Base-by-base conservation (phyloP, 2,888 invertebrate genomes). In the Elegia similella region DNA sequence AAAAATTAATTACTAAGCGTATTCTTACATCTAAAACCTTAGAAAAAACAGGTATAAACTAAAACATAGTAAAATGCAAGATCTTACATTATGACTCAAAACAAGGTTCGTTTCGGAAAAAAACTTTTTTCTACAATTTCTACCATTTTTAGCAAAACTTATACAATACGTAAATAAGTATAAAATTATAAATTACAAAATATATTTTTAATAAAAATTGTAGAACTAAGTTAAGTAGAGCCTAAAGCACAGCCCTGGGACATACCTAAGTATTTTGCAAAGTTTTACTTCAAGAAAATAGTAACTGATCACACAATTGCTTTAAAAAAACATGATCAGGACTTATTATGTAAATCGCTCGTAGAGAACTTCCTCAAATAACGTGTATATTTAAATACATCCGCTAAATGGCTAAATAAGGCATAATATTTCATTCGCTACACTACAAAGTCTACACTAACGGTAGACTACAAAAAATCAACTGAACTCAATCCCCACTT, bases 1-100 rank as follows among this genome's bases (percentile, higher is more conserved):
- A 88, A 85, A 88, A 78, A 86, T 84, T 87, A 83, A 79, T 77
- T 78, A 83, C 87, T 85, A 86, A 86, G 83, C 89, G 87, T 88
- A 87, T 78, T 62, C 84, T 85, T 88, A 90, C 50, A 79, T 66
- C 76, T 83, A 82, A 78, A 66, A 69, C 74, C 73, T 80, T 73
- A 72, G 60, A 64, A 68, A n/a, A 72, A 75, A 72, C 71, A 65
- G 67, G 73, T 78, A 82, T 83, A 84, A 80, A 83, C 82, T 78
- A 82, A 71, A 71, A 75, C 73, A 71, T 70, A 72, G 79, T 73
- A 78, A 86, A 89, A 88, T 88, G 84, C 84, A 80, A 76, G 69
- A 63, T 70, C 64, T 67, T 68, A 70, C 65, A 68, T 69, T 67
- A 68, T 70, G 72, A 76, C 78, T 78, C 66, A 62, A 67, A 63